Conservation (phyloP, 2,888 invertebrate genomes). For the Drosophila suboccidentalis region DNA sequence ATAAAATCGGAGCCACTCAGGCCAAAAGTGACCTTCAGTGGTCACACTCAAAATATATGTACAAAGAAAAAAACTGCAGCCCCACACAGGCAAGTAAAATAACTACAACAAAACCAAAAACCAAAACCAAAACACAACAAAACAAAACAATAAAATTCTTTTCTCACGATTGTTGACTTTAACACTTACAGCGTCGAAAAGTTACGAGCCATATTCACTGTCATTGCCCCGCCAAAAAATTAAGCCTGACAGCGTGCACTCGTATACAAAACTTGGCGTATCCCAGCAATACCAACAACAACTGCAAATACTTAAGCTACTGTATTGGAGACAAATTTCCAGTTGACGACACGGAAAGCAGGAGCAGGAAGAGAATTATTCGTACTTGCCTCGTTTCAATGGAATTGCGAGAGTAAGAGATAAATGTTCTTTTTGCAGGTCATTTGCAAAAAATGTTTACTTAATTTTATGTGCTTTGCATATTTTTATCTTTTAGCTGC, state of each 20-base stretch:
- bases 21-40: conserved; percentile 72
- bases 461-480: conserved; percentile 79
- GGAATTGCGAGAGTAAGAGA: conserved; percentile 58
- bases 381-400: conserved; percentile 53
- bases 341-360: conserved; percentile 42
- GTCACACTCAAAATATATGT: conserved; percentile 49
- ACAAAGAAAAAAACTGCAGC: conserved; percentile 60
- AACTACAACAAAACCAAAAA: conserved; percentile 47
- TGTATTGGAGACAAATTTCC: conserved; percentile 67
- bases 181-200: conserved; percentile 76
- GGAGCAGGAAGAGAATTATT: conserved; percentile 33
- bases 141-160: conserved; percentile 80
- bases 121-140: conserved; percentile 34
- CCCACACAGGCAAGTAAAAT: conserved; percentile 53
- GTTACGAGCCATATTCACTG: conserved; percentile 74
- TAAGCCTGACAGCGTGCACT: conserved; percentile 62
- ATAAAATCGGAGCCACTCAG: conserved; percentile 71
- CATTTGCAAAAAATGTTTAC: conserved; percentile 41
- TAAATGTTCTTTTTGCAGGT: conserved; percentile 62
- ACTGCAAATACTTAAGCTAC: conserved; percentile 65
- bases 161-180: conserved; percentile 83
- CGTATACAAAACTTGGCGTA: conserved; percentile 41
- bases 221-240: conserved; percentile 67
- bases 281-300: conserved; percentile 35
- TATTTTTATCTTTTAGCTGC: conserved; percentile 39